A percentile compares a stretch with the other conserved stretches of the same genome.
phyloP scores from a whole-genome alignment of 2,888 invertebrate genomes.

The Sesamia inferens region DNA sequence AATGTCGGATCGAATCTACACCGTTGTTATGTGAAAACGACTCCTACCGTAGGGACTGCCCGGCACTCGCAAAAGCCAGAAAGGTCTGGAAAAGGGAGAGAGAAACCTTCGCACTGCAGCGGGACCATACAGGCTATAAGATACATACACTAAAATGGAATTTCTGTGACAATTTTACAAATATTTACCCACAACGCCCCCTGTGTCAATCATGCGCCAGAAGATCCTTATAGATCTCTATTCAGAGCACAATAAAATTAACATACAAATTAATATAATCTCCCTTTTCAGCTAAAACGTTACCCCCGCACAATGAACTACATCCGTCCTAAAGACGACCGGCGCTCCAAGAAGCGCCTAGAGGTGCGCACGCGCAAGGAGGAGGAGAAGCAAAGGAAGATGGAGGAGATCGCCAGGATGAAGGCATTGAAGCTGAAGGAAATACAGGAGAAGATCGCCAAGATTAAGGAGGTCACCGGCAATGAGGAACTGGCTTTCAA shows the following conservation, averaged over 20 bases:
- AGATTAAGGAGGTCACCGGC: constrained; percentile 96
- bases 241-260: no score
- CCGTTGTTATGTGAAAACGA: no score
- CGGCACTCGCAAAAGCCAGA: no score
- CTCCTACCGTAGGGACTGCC: no score
- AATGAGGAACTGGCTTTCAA: constrained; percentile 92
- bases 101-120: no score
- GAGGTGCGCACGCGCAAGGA: constrained; percentile 94
- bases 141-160: background rate
- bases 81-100: no score
- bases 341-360: constrained; percentile 94
- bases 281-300: constrained; percentile 92
- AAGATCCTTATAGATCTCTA: background rate
- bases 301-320: constrained; percentile 97
- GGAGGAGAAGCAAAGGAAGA: constrained; percentile 94
- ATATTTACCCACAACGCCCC: no score
- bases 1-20: no score
- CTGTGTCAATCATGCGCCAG: background rate
- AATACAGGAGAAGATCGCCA: constrained; percentile 96
- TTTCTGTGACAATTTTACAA: background rate
- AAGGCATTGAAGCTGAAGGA: constrained; percentile 97
- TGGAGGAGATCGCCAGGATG: constrained; percentile 96
- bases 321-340: constrained; percentile 94
- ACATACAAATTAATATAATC: background rate
- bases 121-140: no score